A percentile compares a stretch with the other conserved stretches of the same genome.
Evolutionary conservation across 37 sponge, comb jelly and placozoan species (phyloP).

Genomic region (Cladorhizidae sp.): DNA sequence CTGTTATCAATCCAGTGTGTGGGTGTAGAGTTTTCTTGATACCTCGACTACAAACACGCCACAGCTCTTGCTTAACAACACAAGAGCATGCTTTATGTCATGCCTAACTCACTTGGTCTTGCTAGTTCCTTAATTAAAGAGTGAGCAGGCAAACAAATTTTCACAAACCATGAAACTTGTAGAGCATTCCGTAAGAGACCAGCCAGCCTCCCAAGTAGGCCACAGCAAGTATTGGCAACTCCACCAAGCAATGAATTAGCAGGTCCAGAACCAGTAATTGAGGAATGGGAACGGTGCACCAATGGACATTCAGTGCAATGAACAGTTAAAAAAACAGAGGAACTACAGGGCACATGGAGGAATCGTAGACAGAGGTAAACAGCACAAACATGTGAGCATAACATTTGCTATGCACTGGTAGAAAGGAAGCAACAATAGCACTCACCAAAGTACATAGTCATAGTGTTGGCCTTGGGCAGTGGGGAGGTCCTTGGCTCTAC

Average conservation of each 20-base stretch:
- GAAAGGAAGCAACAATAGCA: not conserved
- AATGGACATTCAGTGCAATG: not conserved
- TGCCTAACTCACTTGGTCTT: too few relatives aligned
- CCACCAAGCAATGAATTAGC: conserved; percentile 76
- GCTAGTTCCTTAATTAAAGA: too few relatives aligned
- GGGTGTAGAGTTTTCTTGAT: too few relatives aligned
- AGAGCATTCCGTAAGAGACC: conserved; percentile 59
- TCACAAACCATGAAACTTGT: conserved; percentile 76
- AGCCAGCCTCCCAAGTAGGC: conserved; percentile 48
- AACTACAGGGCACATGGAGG: conserved; percentile 44
- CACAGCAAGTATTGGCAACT: conserved; percentile 41
- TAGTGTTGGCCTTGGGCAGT: conserved; percentile 20
- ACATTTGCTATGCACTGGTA: too few relatives aligned
- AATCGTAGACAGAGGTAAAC: conserved; percentile 78
- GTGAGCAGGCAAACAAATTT: not conserved
- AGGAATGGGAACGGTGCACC: too few relatives aligned
- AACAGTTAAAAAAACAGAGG: not conserved
- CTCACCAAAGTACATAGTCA: conserved; percentile 79
- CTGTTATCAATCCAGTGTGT: too few relatives aligned
- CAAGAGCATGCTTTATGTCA: too few relatives aligned
- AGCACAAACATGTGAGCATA: conserved; percentile 22
- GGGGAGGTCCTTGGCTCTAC: conserved; percentile 23
- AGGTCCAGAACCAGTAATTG: conserved; percentile 71
- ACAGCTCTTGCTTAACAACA: too few relatives aligned
- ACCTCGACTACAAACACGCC: too few relatives aligned